Evolutionary conservation across 30 jellyfish, hydroid and myxozoan species (phyloP), one percentile per base, ranked within the genome.

Genomic region (Aurelia sp.): DNA sequence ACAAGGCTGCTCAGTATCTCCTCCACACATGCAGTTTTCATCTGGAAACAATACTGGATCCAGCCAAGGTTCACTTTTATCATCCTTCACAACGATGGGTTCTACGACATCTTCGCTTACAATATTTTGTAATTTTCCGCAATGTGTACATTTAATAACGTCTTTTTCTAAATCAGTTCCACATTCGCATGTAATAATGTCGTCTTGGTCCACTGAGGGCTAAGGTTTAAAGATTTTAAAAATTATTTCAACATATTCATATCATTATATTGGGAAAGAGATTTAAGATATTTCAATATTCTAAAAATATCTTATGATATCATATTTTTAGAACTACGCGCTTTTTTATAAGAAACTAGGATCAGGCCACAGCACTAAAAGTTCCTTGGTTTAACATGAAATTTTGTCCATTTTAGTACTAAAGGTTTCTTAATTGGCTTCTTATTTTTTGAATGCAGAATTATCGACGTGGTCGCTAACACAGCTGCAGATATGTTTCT

Each of bases 31-130:
- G 74, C 92, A 83, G 9, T 59, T 73, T 50, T 55, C 84, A 4
- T 83, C 92, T 18, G 83, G 41, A 52, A 83, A 83, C 53, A 83
- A 31, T 16, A 20, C 86, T 22, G 86, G 76, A 21, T 83, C 82
- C 63, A 67, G 62, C 86, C 86, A 83, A 0, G 81, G 47, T 22
- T 76, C 92, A 52, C 92, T 83, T 71, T 83, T 74, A 52, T 83
- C 92, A 37, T 71, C 86, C 7, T 61, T 22, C 57, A 83, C 92
- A 18, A 65, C 60, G 65, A 83, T 76, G n/a, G 80, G 86, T 30
- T 71, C 85, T 3, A 83, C 86, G 50, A 72, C 6, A 21, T 71
- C 92, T 62, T 83, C 92, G 22, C 47, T 74, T 15, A 83, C 86
- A 15, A 21, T 17, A 74, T 71, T 62, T 15, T 70, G 71, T 13